Evolutionary conservation across 2,797 vertebrate species (phyloP).

Genomic region (Phalloptychus januarius): DNA sequence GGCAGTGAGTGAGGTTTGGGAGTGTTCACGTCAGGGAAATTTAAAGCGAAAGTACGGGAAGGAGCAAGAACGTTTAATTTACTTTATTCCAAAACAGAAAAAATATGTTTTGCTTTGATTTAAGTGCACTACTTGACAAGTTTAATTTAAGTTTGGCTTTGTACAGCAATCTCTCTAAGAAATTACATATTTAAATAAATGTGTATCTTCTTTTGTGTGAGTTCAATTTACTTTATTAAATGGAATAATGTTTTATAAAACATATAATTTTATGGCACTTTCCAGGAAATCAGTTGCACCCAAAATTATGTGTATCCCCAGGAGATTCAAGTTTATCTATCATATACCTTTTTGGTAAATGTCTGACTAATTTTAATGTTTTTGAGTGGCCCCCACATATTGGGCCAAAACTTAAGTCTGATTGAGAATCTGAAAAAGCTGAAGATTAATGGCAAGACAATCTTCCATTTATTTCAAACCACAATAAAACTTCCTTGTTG

Average conservation of each 20-base stretch:
- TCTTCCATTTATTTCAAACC: not conserved
- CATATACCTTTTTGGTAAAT: not conserved
- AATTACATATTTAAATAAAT: not conserved
- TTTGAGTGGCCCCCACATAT: not conserved
- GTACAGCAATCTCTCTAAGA: not conserved
- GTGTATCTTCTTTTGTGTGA: not conserved
- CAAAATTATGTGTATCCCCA: not conserved
- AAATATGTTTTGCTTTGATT: not conserved
- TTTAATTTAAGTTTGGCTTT: not conserved
- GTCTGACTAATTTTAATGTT: no score
- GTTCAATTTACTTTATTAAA: not conserved
- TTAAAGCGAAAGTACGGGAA: slow-evolving; percentile 45
- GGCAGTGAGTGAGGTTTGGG: not conserved
- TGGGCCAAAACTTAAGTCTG: not conserved
- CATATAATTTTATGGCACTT: not conserved
- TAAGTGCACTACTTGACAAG: not conserved
- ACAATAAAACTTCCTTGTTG: not conserved
- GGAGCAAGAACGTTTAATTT: not conserved
- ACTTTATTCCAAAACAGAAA: not conserved
- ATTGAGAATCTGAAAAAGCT: not conserved
- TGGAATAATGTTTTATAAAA: not conserved
- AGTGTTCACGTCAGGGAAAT: slow-evolving; percentile 18
- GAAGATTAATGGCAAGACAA: not conserved
- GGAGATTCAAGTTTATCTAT: not conserved
- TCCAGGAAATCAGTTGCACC: not conserved